These are phyloP conservation scores for Actinia equina DNA, from an alignment of 64 coral and sea anemone species.

Conservation along the genomic window DNA sequence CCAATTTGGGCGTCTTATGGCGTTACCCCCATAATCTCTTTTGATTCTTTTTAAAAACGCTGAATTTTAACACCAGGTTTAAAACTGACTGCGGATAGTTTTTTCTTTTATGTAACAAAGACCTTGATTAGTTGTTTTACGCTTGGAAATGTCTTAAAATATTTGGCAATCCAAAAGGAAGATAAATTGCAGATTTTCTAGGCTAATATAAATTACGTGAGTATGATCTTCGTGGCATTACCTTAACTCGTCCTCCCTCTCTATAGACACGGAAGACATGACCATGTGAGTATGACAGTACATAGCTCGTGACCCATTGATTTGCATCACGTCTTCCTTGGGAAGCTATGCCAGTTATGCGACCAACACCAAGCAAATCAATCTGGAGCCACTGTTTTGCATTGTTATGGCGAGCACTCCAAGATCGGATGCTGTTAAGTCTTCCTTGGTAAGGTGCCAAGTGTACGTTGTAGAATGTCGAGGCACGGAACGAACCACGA, in stretches of 20 bases:
- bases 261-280: conserved; percentile 30
- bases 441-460: conserved; percentile 51
- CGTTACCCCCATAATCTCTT: too few species aligned
- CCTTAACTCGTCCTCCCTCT: conserved; percentile 49
- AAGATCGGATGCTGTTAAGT: conserved; percentile 38
- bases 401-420: conserved; percentile 35
- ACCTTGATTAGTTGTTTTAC: too few species aligned
- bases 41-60: too few species aligned
- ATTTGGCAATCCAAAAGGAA: too few species aligned
- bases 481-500: conserved; percentile 63
- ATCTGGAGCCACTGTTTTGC: conserved; percentile 48
- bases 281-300: conserved; percentile 40
- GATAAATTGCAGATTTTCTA: too few species aligned
- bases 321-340: conserved; percentile 81
- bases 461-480: conserved; percentile 59
- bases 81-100: too few species aligned
- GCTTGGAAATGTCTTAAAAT: too few species aligned
- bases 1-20: too few species aligned
- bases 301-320: conserved; percentile 73
- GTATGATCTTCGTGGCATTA: too few species aligned
- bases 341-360: conserved; percentile 65
- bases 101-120: too few species aligned
- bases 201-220: too few species aligned
- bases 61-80: too few species aligned
- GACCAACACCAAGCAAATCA: conserved; percentile 48